Conservation (phyloP, 2,113 vertebrate genomes). For the Xenopus borealis region DNA sequence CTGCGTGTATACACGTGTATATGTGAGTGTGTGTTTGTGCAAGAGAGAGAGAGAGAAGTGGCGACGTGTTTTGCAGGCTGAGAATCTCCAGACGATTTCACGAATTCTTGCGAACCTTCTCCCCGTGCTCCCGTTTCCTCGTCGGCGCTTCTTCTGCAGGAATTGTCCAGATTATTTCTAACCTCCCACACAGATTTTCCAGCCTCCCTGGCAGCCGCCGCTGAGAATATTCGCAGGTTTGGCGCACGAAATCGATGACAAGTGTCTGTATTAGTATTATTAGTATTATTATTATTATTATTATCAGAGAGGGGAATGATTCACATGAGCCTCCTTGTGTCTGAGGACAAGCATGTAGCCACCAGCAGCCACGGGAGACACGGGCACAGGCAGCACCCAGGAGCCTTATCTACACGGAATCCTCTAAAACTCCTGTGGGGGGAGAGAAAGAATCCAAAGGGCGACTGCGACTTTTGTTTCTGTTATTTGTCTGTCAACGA, state of each 20-base stretch:
- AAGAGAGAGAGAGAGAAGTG: no score
- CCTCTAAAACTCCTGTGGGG: background rate
- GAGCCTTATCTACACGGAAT: slow-evolving; percentile 16
- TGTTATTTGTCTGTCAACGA: slow-evolving; percentile 29
- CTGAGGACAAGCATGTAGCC: slow-evolving; percentile 19
- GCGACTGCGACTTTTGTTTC: slow-evolving; percentile 42
- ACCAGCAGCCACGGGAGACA: slow-evolving; percentile 2
- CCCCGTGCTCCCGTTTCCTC: background rate
- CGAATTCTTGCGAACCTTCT: background rate
- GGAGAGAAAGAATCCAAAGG: slow-evolving; percentile 28
- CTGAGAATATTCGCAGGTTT: slow-evolving; percentile 31
- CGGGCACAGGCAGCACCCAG: background rate
- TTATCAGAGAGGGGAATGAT: slow-evolving; percentile 11
- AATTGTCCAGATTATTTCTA: background rate
- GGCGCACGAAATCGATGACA: slow-evolving; percentile 53
- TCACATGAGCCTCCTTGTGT: slow-evolving; percentile 1
- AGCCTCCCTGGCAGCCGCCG: slow-evolving; percentile 37
- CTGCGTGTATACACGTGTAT: no score
- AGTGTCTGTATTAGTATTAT: slow-evolving; percentile 11
- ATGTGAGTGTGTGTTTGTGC: no score
- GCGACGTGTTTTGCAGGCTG: no score
- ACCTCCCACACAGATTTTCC: slow-evolving; percentile 19
- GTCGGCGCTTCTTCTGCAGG: background rate
- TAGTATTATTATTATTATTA: no score
- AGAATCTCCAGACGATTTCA: background rate